Base-by-base conservation (phyloP, 53 echinoderm and acorn worm genomes). In the Stichopus horrens region DNA sequence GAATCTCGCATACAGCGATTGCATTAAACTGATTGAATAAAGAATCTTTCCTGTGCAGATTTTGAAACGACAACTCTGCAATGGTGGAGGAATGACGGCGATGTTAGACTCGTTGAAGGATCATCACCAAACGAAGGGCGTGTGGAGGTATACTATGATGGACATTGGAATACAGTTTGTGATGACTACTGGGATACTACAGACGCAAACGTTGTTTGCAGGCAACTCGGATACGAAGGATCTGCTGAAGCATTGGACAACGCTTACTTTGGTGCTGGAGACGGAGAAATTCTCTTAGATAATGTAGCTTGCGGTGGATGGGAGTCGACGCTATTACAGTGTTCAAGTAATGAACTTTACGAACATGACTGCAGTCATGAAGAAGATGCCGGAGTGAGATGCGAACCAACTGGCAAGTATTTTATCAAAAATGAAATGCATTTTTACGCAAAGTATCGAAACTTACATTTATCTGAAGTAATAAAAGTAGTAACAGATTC, bases 301-400 rank as follows among this genome's bases (percentile, higher is more conserved):
- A 16, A 79, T 13, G 79, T 79, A 16, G 0, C 4, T 22, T 79
- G 79, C 54, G 6, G 0, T 55, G 55, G 79, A 79, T 79, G 56
- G 19, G 79, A 79, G 55, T 16, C 54, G 54, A 53, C 79, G n/a
- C 54, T 79, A 11, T 19, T 79, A 16, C 11, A 79, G 13, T 79
- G 79, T 54, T 7, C 54, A 19, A 79, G 51, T 14, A 14, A 0
- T 23, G 79, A 18, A 13, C 3, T 55, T 8, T 79, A 54, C 56
- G 6, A 4, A 20, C 79, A 79, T 13, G 8, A 79, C 5, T 79
- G 79, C 52, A 5, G 37, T 5, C 77, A 76, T 79, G 11, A 5
- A 53, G 57, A 79, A 79, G 57, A 55, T 18, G 79, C 79, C 7
- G 54, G 79, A 19, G 79, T 79, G 19, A 56, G 53, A n/a, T 79